These are phyloP conservation scores for Batillaria attramentaria DNA, from an alignment of 1,140 invertebrate genomes.

Conservation along the genomic window DNA sequence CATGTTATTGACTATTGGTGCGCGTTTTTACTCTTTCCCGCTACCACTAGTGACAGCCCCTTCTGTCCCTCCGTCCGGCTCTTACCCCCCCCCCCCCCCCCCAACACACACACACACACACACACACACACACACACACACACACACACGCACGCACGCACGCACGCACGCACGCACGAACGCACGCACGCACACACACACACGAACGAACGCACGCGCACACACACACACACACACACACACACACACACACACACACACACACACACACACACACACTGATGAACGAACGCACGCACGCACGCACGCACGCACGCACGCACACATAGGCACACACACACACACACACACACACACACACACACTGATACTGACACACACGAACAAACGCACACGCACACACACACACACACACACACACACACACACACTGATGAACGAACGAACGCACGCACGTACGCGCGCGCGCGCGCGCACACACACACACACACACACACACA, in stretches of 20 bases:
- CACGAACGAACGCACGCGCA: neutral
- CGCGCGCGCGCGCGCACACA: too few relatives aligned
- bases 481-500: too few relatives aligned
- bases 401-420: too few relatives aligned
- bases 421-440: too few relatives aligned
- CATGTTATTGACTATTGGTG: too few relatives aligned
- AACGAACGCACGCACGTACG: too few relatives aligned
- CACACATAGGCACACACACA: neutral
- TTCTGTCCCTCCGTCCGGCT: neutral
- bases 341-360: neutral
- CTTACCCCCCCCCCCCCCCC: neutral
- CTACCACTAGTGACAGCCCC: too few relatives aligned
- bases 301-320: neutral
- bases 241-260: neutral
- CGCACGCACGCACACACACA: neutral
- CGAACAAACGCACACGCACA: too few relatives aligned
- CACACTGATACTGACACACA: too few relatives aligned
- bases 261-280: conserved; percentile 3
- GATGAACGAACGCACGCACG: neutral
- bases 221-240: conserved; percentile 2
- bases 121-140: neutral
- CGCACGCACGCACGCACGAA: neutral
- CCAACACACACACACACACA: neutral
- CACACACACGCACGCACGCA: neutral
- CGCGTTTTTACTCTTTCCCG: too few relatives aligned